Conservation (phyloP, 1,140 invertebrate genomes). For the Drosophila bifasciata region DNA sequence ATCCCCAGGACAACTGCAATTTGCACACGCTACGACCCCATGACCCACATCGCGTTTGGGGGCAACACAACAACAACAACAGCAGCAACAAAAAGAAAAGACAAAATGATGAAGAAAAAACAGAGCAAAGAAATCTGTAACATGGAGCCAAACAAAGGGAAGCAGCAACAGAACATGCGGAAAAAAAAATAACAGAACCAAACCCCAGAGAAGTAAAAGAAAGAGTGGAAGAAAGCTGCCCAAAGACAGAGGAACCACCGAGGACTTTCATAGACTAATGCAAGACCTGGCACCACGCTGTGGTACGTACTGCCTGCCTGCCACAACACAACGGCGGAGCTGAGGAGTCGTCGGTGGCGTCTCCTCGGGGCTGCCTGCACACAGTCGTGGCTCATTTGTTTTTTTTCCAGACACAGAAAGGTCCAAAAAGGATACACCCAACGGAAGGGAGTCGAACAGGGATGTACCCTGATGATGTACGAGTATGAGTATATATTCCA, state of each 20-base stretch:
- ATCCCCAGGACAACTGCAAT: slow-evolving; percentile 54
- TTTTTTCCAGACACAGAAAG: slow-evolving; percentile 26
- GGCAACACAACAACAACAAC: background rate
- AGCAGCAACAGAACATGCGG: background rate
- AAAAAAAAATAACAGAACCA: slow-evolving; percentile 22
- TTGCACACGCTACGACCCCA: slow-evolving; percentile 74
- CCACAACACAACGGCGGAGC: too few species aligned
- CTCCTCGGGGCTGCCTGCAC: slow-evolving; percentile 5
- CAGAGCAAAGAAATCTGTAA: slow-evolving; percentile 58
- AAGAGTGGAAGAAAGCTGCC: slow-evolving; percentile 47
- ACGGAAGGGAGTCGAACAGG: background rate
- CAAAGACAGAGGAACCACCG: slow-evolving; percentile 45
- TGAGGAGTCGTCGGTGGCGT: slow-evolving; percentile 6
- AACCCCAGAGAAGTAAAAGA: slow-evolving; percentile 12
- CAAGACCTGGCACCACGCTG: slow-evolving; percentile 46
- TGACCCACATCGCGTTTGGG: slow-evolving; percentile 61
- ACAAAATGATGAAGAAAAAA: background rate
- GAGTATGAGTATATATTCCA: background rate
- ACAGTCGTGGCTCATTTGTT: slow-evolving; percentile 68
- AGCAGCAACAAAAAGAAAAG: background rate
- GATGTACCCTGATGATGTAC: background rate
- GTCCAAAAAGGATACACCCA: background rate
- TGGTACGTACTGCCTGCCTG: slow-evolving; percentile 5
- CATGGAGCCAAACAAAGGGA: slow-evolving; percentile 68
- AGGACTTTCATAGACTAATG: slow-evolving; percentile 68